Percentiles rank a stretch among this genome's conserved stretches.
These are phyloP conservation scores for Lanius ludovicianus DNA, from an alignment of 2,113 vertebrate species.

Conservation along the genomic window DNA sequence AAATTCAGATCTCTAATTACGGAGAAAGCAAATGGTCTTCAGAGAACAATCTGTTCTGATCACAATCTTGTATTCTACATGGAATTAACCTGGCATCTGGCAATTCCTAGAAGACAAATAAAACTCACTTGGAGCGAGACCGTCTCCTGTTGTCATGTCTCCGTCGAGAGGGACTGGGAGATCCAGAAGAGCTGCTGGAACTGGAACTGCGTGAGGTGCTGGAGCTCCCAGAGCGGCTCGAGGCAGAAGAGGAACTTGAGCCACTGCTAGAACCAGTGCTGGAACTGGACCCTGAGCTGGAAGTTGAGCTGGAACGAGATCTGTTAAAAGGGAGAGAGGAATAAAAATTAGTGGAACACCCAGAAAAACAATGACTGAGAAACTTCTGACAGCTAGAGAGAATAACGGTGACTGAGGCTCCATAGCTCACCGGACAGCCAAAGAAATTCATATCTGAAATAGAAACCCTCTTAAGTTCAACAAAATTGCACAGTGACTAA, in stretches of 20 bases:
- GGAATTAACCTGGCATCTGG: neutral
- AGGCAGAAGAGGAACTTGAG: slow-evolving; percentile 93
- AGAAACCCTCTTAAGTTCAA: neutral
- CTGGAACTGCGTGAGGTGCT: slow-evolving; percentile 93
- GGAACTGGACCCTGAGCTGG: slow-evolving; percentile 93
- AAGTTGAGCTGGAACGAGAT: slow-evolving; percentile 89
- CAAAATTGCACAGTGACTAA: neutral
- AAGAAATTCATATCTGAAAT: neutral
- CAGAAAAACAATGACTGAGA: neutral
- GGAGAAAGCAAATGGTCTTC: neutral
- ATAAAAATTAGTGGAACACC: neutral
- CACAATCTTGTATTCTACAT: neutral
- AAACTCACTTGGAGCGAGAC: slow-evolving; percentile 88
- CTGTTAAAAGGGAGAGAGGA: neutral
- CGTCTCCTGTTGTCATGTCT: slow-evolving; percentile 92
- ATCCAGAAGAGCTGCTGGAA: slow-evolving; percentile 93
- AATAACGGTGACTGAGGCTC: neutral
- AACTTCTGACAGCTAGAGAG: neutral
- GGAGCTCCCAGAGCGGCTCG: slow-evolving; percentile 92
- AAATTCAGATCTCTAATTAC: neutral
- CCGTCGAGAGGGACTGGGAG: slow-evolving; percentile 88
- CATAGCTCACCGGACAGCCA: neutral
- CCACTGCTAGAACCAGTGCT: slow-evolving; percentile 96
- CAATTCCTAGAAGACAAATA: neutral
- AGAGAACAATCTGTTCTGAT: neutral